phyloP scores from a whole-genome alignment of 2,113 vertebrate species.

The Alces alces region DNA sequence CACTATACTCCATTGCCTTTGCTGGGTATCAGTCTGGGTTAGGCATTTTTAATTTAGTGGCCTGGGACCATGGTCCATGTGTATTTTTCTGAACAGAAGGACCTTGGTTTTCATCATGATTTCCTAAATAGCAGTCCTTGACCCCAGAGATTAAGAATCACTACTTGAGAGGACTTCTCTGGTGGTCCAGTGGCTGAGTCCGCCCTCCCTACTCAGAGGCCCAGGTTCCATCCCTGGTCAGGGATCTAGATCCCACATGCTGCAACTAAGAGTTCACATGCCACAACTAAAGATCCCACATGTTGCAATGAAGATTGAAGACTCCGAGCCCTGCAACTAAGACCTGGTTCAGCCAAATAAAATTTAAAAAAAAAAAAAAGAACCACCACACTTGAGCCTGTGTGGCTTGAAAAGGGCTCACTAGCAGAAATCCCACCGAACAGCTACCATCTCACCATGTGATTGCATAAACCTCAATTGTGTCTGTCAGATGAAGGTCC shows the following conservation, averaged over 20 bases:
- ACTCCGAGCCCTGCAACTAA: neutral
- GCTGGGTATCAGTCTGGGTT: neutral
- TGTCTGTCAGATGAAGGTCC: conserved; percentile 26
- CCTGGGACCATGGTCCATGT: neutral
- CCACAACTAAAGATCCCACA: neutral
- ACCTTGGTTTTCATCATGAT: conserved; percentile 27
- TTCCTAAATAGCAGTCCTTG: conserved; percentile 18
- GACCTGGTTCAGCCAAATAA: neutral
- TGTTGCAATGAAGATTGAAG: neutral
- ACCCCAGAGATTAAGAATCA: conserved; percentile 1
- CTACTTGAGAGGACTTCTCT: neutral
- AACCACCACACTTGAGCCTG: neutral
- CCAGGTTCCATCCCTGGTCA: neutral
- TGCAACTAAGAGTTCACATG: neutral
- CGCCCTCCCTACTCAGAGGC: neutral
- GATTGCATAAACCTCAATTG: neutral
- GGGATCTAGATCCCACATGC: neutral
- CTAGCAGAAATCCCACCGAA: conserved; percentile 16
- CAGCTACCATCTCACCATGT: neutral
- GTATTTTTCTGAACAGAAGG: conserved; percentile 29
- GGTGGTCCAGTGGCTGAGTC: neutral
- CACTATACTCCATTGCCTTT: neutral
- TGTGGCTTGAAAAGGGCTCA: neutral
- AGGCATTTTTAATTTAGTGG: conserved; percentile 14
- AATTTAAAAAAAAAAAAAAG: neutral